phyloP scores from a whole-genome alignment of 2,113 vertebrate species.

The Sylvilagus bachmani region DNA sequence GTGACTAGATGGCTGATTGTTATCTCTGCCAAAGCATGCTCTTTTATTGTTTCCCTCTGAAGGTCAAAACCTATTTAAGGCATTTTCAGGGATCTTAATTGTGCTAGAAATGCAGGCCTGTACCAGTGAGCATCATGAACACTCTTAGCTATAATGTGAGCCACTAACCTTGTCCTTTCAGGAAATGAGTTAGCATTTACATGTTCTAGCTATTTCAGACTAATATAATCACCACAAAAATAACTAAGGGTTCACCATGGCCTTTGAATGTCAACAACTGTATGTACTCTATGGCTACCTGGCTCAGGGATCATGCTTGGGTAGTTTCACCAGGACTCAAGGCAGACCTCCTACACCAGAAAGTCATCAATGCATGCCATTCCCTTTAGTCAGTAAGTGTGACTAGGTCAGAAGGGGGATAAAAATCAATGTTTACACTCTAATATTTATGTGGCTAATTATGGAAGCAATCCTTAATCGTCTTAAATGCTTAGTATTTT shows the following conservation, averaged over 20 bases:
- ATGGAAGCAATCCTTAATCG: neutral
- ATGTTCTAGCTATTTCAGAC: neutral
- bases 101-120: neutral
- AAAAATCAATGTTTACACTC: neutral
- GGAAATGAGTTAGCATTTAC: slow-evolving; percentile 9
- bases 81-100: slow-evolving; percentile 23
- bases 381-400: neutral
- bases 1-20: neutral
- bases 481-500: slow-evolving; percentile 21
- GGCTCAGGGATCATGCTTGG: neutral
- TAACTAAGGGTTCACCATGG: neutral
- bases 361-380: neutral
- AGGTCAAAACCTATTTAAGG: neutral
- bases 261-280: neutral
- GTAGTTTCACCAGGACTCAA: neutral
- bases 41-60: neutral
- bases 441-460: neutral
- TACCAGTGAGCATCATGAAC: neutral
- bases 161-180: slow-evolving; percentile 24
- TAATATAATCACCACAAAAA: slow-evolving; percentile 36
- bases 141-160: neutral
- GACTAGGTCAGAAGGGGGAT: neutral
- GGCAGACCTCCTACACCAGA: slow-evolving; percentile 17
- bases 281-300: neutral
- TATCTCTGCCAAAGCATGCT: neutral